Evolutionary conservation across 2,113 vertebrate genomes (phyloP).

Genomic region (Stictonetta naevosa): DNA sequence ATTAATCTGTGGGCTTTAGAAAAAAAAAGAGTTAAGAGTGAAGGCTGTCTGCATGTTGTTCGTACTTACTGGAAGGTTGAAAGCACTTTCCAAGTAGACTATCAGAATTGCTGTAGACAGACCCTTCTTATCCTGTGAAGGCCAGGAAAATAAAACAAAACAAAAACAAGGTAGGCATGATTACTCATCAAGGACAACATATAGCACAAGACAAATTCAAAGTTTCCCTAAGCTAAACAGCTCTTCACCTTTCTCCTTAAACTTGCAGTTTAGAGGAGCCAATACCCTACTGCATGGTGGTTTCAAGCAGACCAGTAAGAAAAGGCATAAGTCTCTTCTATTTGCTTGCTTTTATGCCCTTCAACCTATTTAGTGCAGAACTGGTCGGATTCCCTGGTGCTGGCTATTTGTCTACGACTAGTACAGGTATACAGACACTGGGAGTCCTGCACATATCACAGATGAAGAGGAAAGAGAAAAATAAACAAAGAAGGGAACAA

Average conservation of each 20-base stretch:
- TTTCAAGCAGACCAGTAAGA: background rate
- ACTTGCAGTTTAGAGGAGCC: background rate
- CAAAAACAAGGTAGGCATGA: background rate
- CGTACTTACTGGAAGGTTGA: slow-evolving; percentile 90
- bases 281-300: background rate
- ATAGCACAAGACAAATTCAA: background rate
- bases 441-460: background rate
- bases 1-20: background rate
- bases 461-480: background rate
- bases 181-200: background rate
- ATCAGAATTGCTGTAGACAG: slow-evolving; percentile 89
- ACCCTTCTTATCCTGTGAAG: slow-evolving; percentile 77
- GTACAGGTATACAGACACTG: background rate
- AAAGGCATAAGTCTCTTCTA: background rate
- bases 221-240: background rate
- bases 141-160: background rate
- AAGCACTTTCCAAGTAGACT: slow-evolving; percentile 91
- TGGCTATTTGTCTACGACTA: background rate
- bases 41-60: background rate
- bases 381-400: background rate
- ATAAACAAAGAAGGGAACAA: background rate
- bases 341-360: background rate
- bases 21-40: background rate
- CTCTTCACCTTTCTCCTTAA: background rate
- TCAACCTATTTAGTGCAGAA: background rate